These are phyloP conservation scores for Galago senegalensis DNA, from an alignment of 2,797 vertebrate species.

Conservation along the genomic window DNA sequence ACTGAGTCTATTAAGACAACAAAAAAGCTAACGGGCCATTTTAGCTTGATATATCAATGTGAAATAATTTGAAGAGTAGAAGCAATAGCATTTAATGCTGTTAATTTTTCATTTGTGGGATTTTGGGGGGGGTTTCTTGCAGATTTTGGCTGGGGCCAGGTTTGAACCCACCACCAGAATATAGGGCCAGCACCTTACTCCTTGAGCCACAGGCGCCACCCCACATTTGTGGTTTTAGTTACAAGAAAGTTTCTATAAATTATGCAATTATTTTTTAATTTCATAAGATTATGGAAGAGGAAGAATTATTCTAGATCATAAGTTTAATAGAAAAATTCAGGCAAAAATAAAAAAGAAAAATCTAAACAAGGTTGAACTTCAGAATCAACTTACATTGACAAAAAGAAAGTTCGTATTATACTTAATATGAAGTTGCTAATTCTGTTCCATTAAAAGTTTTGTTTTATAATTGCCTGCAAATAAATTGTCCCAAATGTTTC, in stretches of 20 bases:
- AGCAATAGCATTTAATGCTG: not conserved
- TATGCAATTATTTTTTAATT: not conserved
- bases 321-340: not conserved
- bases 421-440: not conserved
- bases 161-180: no score
- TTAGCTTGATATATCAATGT: not conserved
- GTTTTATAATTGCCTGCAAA: not conserved
- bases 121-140: no score
- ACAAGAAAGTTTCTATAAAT: not conserved
- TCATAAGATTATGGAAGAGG: not conserved
- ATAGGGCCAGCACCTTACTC: no score
- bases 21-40: not conserved
- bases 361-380: constrained; percentile 36
- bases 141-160: no score
- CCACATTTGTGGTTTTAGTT: not conserved
- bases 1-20: not conserved
- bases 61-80: not conserved
- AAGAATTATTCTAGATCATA: not conserved
- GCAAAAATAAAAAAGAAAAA: not conserved
- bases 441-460: constrained; percentile 1
- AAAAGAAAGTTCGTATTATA: constrained; percentile 23
- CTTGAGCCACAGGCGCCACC: no score
- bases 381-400: constrained; percentile 45
- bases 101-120: not conserved
- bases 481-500: constrained; percentile 39